Conservation (phyloP, 2,113 vertebrate species). For the Prochilodus magdalenae region DNA sequence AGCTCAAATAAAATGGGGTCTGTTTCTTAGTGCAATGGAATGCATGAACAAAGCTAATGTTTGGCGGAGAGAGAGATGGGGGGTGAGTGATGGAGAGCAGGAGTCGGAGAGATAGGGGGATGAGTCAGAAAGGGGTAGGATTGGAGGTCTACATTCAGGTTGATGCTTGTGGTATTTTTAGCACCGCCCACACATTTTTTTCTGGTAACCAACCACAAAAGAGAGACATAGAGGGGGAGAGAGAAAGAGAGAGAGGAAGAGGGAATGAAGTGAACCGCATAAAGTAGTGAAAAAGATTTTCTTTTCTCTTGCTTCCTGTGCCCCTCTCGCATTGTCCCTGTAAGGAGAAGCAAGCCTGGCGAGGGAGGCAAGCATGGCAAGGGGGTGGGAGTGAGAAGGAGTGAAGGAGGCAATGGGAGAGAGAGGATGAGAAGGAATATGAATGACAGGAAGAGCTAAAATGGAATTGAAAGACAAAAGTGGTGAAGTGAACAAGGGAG, state of each 20-base stretch:
- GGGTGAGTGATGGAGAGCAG: constrained; percentile 21
- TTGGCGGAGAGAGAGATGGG: constrained; percentile 35
- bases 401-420: constrained; percentile 19
- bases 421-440: constrained; percentile 38
- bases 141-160: constrained; percentile 57
- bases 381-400: constrained; percentile 20
- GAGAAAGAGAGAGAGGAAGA: constrained; percentile 24
- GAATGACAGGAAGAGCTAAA: constrained; percentile 31
- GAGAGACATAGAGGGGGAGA: no score
- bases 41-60: constrained; percentile 43
- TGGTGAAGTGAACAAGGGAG: constrained; percentile 26
- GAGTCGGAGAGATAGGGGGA: constrained; percentile 48
- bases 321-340: neutral
- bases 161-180: constrained; percentile 65
- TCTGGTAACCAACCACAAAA: constrained; percentile 50
- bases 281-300: constrained; percentile 32
- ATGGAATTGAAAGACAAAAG: constrained; percentile 4
- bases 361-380: neutral
- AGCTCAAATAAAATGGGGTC: constrained; percentile 29
- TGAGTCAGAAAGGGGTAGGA: constrained; percentile 58
- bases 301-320: constrained; percentile 20
- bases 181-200: constrained; percentile 56
- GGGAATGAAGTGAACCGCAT: constrained; percentile 9
- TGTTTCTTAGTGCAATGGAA: constrained; percentile 14
- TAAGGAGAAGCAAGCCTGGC: neutral